Evolutionary conservation across 2,888 invertebrate genomes (phyloP), one percentile per base, ranked within the genome.

Genomic region (Rhingia rostrata): DNA sequence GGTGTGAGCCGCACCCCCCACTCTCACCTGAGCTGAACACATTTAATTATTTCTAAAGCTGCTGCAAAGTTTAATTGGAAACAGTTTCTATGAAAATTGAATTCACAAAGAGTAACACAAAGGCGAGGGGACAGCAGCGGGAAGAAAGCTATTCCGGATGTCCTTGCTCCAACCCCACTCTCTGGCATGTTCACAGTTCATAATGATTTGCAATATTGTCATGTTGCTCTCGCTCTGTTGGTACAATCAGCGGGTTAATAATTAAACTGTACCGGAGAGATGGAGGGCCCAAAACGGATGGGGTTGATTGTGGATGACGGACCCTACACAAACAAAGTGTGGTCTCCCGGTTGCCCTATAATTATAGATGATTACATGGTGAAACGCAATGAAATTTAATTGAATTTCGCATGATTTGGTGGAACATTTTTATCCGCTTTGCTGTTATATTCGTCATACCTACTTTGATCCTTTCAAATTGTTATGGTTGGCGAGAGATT

Each of bases 11-110:
- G 4, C 10, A 33, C 39, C 6, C 12, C 32, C 7, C 35, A 14
- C 12, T 22, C 30, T 47, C 30, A 54, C 47, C 51, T 64, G 7
- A 7, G 53, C 54, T 70, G 60, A 77, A 45, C 53, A 54, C 53
- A 54, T 82, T 82, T 82, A 82, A 82, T 82, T 75, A 82, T 82
- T 82, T 70, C 70, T 53, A 60, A 39, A 82, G 82, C 78, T 82
- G 54, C 60, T 82, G 54, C 60, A 82, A 78, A 78, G 64, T 75
- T 81, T 81, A 82, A 82, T 77, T 78, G 77, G 53, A 77, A 72
- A 47, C 60, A 61, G 60, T 82, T 72, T 61, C 64, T 66, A 72
- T 72, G 77, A 72, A 82, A 78, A 82, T 82, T 82, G 54, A 72
- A 66, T 81, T 54, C 32, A 75, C 73, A 69, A 51, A 56, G 67